phyloP scores from a whole-genome alignment of 2,797 vertebrate genomes.

The Poeciliopsis paucimaculata region DNA sequence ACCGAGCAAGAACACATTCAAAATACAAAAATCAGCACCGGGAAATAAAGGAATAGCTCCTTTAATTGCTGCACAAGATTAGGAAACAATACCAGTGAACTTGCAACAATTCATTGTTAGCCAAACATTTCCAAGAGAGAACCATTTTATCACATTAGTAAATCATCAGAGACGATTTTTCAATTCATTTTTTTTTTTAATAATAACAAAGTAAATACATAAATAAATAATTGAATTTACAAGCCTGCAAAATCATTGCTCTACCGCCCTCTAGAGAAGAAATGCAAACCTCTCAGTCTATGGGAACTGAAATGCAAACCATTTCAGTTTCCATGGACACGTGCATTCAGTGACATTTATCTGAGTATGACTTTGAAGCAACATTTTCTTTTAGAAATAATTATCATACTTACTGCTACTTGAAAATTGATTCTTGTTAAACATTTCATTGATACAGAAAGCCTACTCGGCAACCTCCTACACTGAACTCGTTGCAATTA shows the following conservation, averaged over 20 bases:
- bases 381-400: too few relatives aligned
- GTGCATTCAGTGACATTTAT: too few relatives aligned
- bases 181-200: not conserved
- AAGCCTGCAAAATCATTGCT: not conserved
- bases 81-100: not conserved
- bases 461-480: not conserved
- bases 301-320: too few relatives aligned
- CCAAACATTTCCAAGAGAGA: not conserved
- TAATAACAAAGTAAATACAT: not conserved
- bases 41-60: not conserved
- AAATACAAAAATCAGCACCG: not conserved
- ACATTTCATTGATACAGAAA: not conserved
- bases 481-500: not conserved
- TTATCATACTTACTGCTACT: not conserved
- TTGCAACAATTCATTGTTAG: not conserved
- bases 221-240: too few relatives aligned
- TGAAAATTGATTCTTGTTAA: not conserved
- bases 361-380: too few relatives aligned
- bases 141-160: not conserved
- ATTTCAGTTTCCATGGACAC: not conserved
- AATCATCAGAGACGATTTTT: not conserved
- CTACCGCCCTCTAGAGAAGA: slow-evolving; percentile 26
- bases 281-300: too few relatives aligned
- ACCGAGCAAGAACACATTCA: not conserved
- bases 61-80: not conserved